A percentile compares a stretch with the other conserved stretches of the same genome.
Evolutionary conservation across 2,888 invertebrate species (phyloP).

Genomic region (Polietes domitor): DNA sequence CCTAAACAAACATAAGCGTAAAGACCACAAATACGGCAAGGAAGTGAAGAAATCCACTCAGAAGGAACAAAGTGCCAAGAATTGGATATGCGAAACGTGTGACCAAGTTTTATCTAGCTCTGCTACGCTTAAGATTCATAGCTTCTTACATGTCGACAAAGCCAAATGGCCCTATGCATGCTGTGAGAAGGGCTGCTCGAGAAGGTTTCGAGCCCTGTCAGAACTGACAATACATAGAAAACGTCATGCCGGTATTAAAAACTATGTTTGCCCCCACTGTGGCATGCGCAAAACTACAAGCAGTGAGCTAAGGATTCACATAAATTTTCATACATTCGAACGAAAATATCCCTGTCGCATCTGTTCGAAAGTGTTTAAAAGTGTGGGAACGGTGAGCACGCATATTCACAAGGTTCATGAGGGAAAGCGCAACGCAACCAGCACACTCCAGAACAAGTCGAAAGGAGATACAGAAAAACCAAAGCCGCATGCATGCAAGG

Average conservation of each 20-base stretch:
- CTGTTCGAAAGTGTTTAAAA: constrained; percentile 76
- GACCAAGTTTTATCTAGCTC: background rate
- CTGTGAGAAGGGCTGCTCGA: constrained; percentile 69
- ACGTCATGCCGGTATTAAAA: constrained; percentile 78
- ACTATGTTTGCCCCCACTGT: constrained; percentile 75
- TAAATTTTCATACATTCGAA: constrained; percentile 77
- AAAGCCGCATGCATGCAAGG: background rate
- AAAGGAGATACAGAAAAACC: constrained; percentile 60
- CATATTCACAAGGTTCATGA: constrained; percentile 39
- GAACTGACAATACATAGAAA: constrained; percentile 76
- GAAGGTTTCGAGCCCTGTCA: constrained; percentile 73
- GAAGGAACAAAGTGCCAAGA: too few relatives aligned
- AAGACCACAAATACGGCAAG: constrained; percentile 72
- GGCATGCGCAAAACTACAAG: background rate
- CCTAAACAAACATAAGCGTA: constrained; percentile 72
- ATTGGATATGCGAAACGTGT: constrained; percentile 75
- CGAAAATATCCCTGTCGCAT: constrained; percentile 75
- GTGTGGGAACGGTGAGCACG: constrained; percentile 75
- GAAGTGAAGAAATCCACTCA: background rate
- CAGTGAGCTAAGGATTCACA: constrained; percentile 72
- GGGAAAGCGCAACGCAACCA: constrained; percentile 75
- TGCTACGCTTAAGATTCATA: constrained; percentile 69
- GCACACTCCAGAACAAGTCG: constrained; percentile 75
- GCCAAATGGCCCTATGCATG: constrained; percentile 74
- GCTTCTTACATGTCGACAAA: constrained; percentile 73